Evolutionary conservation across 37 sponge, comb jelly and placozoan species (phyloP), one percentile per base, ranked within the genome.

Genomic region (Cliona cf. orientalis): DNA sequence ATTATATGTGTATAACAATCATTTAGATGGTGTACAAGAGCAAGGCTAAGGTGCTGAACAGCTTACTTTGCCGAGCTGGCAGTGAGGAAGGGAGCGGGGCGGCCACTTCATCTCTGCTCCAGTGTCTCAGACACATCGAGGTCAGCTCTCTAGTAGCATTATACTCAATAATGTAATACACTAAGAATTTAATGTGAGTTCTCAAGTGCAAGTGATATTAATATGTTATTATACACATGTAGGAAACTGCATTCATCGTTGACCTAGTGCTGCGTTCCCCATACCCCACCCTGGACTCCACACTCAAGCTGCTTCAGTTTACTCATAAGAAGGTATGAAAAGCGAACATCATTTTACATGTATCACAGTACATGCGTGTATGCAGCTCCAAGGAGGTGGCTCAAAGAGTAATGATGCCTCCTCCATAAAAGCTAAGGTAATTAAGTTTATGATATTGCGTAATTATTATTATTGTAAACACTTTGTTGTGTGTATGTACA

Each of bases 21-120:
- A 45, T 53, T 36, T 60, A 85, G 86, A 45, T 85, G 58, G 86
- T 85, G 35, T 61, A 78, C 60, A 85, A 68, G 39, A 70, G 39
- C 37, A 74, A 85, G 40, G 71, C 86, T 14, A 19, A 69, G 71
- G 44, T 78, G 9, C 49, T 85, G 43, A 69, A 70, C 31, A 46
- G 34, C 44, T 28, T 37, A n/a, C n/a, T 72, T 64, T n/a, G n/a
- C n/a, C n/a, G n/a, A n/a, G n/a, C n/a, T n/a, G n/a, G n/a, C n/a
- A n/a, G n/a, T n/a, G n/a, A n/a, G n/a, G n/a, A n/a, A n/a, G n/a
- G n/a, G n/a, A 45, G 44, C 26, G 38, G 61, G 2, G 2, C 32
- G 19, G 5, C 41, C 33, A 43, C 6, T 2, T n/a, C n/a, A n/a
- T 64, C 74, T 3, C 71, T 82, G 29, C 60, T 62, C 26, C 74